Conservation (phyloP, 2,888 invertebrate species). For the Polylopha cassiicola region DNA sequence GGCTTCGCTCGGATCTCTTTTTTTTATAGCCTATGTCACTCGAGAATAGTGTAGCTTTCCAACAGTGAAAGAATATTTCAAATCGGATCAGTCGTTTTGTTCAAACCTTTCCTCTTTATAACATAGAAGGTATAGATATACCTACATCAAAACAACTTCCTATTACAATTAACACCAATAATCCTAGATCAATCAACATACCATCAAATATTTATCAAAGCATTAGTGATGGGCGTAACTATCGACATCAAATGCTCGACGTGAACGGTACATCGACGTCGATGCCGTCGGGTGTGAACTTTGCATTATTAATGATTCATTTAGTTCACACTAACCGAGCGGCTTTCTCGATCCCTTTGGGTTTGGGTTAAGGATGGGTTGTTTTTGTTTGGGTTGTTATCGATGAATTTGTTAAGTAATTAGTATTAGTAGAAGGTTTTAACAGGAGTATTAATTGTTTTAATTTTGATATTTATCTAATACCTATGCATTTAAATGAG, state of each 20-base stretch:
- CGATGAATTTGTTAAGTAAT: constrained; percentile 16
- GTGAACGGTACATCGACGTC: constrained; percentile 35
- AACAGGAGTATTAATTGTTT: no score
- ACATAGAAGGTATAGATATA: no score
- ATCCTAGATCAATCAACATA: background rate
- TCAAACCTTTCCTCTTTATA: no score
- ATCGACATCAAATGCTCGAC: constrained; percentile 60
- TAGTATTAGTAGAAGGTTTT: no score
- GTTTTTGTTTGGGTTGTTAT: no score
- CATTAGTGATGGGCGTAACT: constrained; percentile 47
- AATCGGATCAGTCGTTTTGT: no score
- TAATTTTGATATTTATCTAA: no score
- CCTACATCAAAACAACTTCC: constrained; percentile 3
- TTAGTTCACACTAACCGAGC: constrained; percentile 76
- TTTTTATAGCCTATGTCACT: no score
- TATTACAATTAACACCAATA: background rate
- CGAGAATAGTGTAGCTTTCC: no score
- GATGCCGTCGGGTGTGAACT: constrained; percentile 56
- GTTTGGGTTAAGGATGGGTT: constrained; percentile 45
- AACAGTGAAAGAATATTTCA: no score
- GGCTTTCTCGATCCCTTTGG: constrained; percentile 66
- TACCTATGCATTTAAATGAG: no score
- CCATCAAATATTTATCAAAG: constrained; percentile 29
- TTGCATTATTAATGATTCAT: constrained; percentile 77
- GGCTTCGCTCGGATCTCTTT: no score